Base-by-base conservation (phyloP, 2,113 vertebrate species). In the Oenanthe oenanthe region DNA sequence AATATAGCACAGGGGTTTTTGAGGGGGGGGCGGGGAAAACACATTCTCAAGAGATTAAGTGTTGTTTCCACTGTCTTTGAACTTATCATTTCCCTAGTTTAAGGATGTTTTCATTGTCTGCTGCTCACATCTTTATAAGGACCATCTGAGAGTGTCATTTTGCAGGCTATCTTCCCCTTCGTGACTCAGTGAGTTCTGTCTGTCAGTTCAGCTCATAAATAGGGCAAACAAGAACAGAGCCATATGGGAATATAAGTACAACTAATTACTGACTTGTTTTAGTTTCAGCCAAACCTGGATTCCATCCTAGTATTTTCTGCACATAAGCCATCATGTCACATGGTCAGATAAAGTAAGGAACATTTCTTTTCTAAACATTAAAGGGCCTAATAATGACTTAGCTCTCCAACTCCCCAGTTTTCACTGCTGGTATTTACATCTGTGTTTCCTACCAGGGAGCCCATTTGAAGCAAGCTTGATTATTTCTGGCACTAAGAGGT, bases 161-260 rank as follows among this genome's bases (percentile, higher is more conserved):
- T 45, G 28, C 58, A 47, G 17, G 26, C 71, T 54, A 43, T 42
- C 72, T 80, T 88, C 32, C 56, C 9, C 1, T 51, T 34, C 0
- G 0, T 75, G 91, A 92, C 61, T 94, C 83, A 88, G 10, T 13
- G 42, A 85, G 71, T 47, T 80, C 88, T 92, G 56, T 57, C 88
- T 74, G 43, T 85, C 83, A 62, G 70, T n/a, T 91, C 70, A 82
- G 70, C 58, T 94, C 79, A 73, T n/a, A 92, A 84, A 95, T 13
- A 82, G 28, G 84, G 85, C 72, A 66, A 88, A 16, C 50, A n/a
- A 89, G 53, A 58, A 87, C 38, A 72, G 68, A 93, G 82, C 26
- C 77, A 92, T 97, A 88, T 20, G 86, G 57, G 94, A 95, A 85
- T 24, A 32, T 42, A 97, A 96, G 72, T 28, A 96, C 84, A 95